Conservation (phyloP, 1,140 invertebrate genomes). For the Acromyrmex echinatior region DNA sequence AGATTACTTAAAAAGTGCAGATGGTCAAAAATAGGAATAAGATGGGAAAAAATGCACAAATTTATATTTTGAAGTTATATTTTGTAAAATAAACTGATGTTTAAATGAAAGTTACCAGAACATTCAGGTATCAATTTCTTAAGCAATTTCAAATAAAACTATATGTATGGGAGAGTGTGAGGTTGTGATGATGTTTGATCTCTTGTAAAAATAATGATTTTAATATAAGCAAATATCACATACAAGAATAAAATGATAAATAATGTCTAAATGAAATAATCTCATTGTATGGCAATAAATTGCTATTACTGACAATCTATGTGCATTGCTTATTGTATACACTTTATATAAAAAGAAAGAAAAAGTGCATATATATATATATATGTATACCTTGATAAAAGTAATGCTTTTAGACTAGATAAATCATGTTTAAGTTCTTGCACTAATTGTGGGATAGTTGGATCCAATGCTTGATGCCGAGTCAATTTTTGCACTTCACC, state of each 20-base stretch:
- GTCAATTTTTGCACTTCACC: slow-evolving; percentile 88
- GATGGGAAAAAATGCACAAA: slow-evolving; percentile 21
- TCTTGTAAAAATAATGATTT: slow-evolving; percentile 65
- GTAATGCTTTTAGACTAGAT: slow-evolving; percentile 91
- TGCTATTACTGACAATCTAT: slow-evolving; percentile 52
- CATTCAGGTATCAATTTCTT: slow-evolving; percentile 36
- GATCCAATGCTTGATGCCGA: slow-evolving; percentile 85
- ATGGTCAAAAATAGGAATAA: slow-evolving; percentile 55
- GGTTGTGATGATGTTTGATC: slow-evolving; percentile 23
- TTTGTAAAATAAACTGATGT: slow-evolving; percentile 56
- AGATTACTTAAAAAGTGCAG: slow-evolving; percentile 32
- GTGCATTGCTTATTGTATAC: not conserved
- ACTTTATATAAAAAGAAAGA: not conserved
- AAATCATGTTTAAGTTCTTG: slow-evolving; percentile 92
- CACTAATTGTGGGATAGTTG: slow-evolving; percentile 88
- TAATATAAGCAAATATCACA: slow-evolving; percentile 56
- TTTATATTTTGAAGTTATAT: slow-evolving; percentile 62
- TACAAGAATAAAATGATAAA: slow-evolving; percentile 50
- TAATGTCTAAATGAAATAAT: slow-evolving; percentile 63
- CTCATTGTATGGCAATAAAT: slow-evolving; percentile 70
- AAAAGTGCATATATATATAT: slow-evolving; percentile 44
- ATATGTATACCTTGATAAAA: slow-evolving; percentile 89
- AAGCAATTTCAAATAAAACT: slow-evolving; percentile 31
- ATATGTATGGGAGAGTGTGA: slow-evolving; percentile 31
- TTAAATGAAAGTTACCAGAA: slow-evolving; percentile 31